Conservation (phyloP, 2,797 vertebrate species). For the Rhinella marina region DNA sequence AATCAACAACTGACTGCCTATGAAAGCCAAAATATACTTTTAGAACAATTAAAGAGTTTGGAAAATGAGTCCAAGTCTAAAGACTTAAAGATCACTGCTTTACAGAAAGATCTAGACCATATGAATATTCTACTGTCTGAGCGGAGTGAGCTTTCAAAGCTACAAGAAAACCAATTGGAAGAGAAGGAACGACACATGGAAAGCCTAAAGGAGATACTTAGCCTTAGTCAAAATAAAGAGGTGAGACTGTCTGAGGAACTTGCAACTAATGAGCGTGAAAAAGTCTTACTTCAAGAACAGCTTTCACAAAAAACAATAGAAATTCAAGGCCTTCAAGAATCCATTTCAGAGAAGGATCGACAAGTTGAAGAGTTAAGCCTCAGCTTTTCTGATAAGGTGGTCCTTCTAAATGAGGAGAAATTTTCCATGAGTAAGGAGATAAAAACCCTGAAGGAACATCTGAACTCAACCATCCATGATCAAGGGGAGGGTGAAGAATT, state of each 20-base stretch:
- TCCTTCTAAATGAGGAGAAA: conserved; percentile 88
- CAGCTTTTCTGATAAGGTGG: conserved; percentile 86
- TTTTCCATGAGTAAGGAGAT: conserved; percentile 81
- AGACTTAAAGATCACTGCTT: conserved; percentile 81
- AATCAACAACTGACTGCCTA: conserved; percentile 71
- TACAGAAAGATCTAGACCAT: conserved; percentile 82
- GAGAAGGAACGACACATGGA: conserved; percentile 74
- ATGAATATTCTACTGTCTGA: conserved; percentile 75
- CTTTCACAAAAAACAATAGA: conserved; percentile 76
- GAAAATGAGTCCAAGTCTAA: conserved; percentile 78
- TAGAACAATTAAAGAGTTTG: conserved; percentile 84
- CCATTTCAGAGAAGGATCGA: conserved; percentile 80
- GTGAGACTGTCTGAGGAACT: conserved; percentile 76
- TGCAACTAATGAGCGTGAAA: conserved; percentile 65
- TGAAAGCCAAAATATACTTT: conserved; percentile 77
- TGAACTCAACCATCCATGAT: conserved; percentile 69
- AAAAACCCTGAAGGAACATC: conserved; percentile 82
- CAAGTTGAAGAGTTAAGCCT: conserved; percentile 84
- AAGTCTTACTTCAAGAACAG: conserved; percentile 70
- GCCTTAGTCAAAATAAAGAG: conserved; percentile 72
- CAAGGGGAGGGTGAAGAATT: conserved; percentile 71
- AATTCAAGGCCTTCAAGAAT: conserved; percentile 76
- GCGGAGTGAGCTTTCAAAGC: conserved; percentile 75
- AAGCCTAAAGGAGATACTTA: conserved; percentile 74
- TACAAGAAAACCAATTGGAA: conserved; percentile 79